These are phyloP conservation scores for Drosophila suzukii DNA, from an alignment of 1,140 invertebrate species.

Conservation along the genomic window DNA sequence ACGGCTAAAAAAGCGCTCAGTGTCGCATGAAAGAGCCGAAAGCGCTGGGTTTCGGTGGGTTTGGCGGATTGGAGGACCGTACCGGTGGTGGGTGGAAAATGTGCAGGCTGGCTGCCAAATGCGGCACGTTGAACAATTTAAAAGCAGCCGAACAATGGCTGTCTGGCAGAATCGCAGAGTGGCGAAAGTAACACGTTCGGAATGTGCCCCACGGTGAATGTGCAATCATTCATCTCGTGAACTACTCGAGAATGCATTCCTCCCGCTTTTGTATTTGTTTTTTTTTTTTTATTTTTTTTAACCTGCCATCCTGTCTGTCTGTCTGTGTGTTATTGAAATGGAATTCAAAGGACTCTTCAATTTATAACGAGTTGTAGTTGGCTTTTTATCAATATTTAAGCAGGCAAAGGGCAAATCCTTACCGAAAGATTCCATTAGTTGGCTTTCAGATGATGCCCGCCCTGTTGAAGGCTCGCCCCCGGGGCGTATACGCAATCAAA, in stretches of 20 bases:
- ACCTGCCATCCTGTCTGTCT: neutral
- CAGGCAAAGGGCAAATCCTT: slow-evolving; percentile 44
- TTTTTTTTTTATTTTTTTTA: neutral
- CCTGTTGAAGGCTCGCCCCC: slow-evolving; percentile 43
- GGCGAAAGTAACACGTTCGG: slow-evolving; percentile 73
- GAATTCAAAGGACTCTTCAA: slow-evolving; percentile 49
- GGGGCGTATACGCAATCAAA: slow-evolving; percentile 75
- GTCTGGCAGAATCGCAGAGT: slow-evolving; percentile 42
- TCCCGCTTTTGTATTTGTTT: neutral
- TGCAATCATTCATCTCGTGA: slow-evolving; percentile 64
- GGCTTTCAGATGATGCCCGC: slow-evolving; percentile 3
- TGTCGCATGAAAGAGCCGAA: slow-evolving; percentile 49
- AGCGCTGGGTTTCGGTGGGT: neutral
- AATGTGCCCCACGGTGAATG: slow-evolving; percentile 64
- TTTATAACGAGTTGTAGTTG: slow-evolving; percentile 50
- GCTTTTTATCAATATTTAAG: slow-evolving; percentile 69
- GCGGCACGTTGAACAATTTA: slow-evolving; percentile 50
- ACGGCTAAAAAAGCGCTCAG: slow-evolving; percentile 52
- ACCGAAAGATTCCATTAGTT: slow-evolving; percentile 55
- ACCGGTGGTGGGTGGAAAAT: slow-evolving; percentile 39
- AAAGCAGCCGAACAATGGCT: slow-evolving; percentile 57
- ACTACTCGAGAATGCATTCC: slow-evolving; percentile 53
- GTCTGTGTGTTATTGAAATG: slow-evolving; percentile 50
- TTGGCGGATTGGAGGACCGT: neutral
- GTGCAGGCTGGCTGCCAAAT: slow-evolving; percentile 27